Evolutionary conservation across 2,113 vertebrate genomes (phyloP), one percentile per base, ranked within the genome.

Genomic region (Mirounga angustirostris): DNA sequence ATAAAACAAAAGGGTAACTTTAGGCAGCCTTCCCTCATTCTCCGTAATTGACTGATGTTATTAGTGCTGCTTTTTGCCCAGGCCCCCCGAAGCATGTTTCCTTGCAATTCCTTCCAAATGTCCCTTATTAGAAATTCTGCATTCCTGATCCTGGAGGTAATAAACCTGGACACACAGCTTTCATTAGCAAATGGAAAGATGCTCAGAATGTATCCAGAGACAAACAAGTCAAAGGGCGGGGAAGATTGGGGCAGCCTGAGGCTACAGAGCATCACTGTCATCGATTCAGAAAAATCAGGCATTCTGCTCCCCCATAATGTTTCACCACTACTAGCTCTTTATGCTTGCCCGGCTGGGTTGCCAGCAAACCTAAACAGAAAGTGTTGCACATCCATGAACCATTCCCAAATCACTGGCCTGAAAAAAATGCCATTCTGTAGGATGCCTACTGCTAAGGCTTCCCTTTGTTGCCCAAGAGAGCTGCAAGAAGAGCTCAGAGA

Each of bases 281-380:
- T 22, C 10, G 33, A 67, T 89, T 91, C 52, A 90, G 91, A 91
- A 93, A 46, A 93, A 46, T 40, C 46, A 50, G 71, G 61, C 12
- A 11, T 52, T 93, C 36, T 93, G 46, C 28, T 54, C 50, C 56
- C 67, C 26, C 28, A 13, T 26, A 74, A 73, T 65, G 82, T 1
- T 30, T 4, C 12, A 14, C 71, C 58, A 22, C 26, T 59, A 40
- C 2, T 28, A 56, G 88, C 52, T 67, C 79, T 90, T 92, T 84
- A 67, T 61, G 80, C 80, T 86, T 63, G 30, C 36, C 65, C 12
- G 12, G 19, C 28, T 76, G 93, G n/a, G 52, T 40, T 83, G 83
- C 93, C 83, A 94, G 83, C 33, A 92, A 97, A 80, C 46, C 93
- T 86, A 87, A 97, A 96, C 63, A 76, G 79, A 89, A 85, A 74